Base-by-base conservation (phyloP, 2,797 vertebrate species). In the Chelidonichthys spinosus region DNA sequence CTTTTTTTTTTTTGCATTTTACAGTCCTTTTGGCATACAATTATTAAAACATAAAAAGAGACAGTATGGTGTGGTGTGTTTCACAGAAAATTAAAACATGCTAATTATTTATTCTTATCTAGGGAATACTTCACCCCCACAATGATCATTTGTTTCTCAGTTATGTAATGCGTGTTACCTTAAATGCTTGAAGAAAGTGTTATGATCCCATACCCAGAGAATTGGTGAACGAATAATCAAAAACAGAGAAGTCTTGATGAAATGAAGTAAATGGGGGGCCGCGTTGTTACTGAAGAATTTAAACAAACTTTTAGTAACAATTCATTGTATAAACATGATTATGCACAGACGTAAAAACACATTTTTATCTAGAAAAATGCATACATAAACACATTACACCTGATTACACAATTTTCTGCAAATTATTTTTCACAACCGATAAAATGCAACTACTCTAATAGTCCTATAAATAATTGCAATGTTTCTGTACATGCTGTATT, bases 1-100 rank as follows among this genome's bases (percentile, higher is more conserved):
- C 25, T 67, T 74, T 49, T 78, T 40, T 1, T 36, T 69, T 71
- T 82, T 69, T 56, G 42, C 50, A 53, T 61, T 18, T 81, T 59
- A 60, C n/a, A 65, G 53, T 69, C 56, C 60, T 46, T 63, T 36
- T 46, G 10, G 32, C 11, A 62, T 46, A 63, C 39, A 63, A n/a
- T 13, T 65, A 1, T 15, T 1, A 25, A 25, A 25, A 5, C 43
- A 76, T 17, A 66, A 73, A 53, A 33, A 5, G 50, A 14, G 37
- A 69, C 8, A 39, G 42, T 36, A 32, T 39, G 4, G 6, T 8
- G 3, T 53, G 25, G 25, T 73, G 4, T 69, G 11, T 74, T 60
- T 47, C 11, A 60, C 13, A 40, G 13, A 56, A 74, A 55, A 65
- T 64, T 2, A 58, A 65, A 55, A 6, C 44, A 17, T 63, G 35